Conservation (phyloP, 2,797 vertebrate genomes). For the Pyrocephalus nanus region DNA sequence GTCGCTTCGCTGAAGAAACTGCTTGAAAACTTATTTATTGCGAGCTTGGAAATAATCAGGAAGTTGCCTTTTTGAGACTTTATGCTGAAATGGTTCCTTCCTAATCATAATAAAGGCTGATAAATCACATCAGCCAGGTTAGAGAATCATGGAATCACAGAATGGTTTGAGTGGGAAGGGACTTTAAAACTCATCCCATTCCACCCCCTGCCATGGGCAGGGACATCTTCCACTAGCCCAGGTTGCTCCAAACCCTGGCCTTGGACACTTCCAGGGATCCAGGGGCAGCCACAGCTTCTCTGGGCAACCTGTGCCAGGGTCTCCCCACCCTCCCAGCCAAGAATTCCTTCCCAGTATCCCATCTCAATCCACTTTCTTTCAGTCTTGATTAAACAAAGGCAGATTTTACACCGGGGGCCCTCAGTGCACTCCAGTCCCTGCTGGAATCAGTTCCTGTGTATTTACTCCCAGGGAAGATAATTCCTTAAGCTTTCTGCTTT, state of each 20-base stretch:
- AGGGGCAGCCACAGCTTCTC: background rate
- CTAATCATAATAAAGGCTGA: background rate
- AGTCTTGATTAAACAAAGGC: background rate
- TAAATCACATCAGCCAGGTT: rapidly evolving
- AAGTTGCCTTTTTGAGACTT: background rate
- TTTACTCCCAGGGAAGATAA: background rate
- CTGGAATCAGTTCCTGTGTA: background rate
- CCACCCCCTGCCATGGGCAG: background rate
- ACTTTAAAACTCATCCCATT: too few relatives aligned
- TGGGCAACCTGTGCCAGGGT: background rate
- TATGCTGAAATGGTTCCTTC: background rate
- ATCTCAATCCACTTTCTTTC: background rate
- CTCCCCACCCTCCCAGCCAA: background rate
- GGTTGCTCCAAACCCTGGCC: background rate
- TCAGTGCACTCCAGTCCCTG: rapidly evolving
- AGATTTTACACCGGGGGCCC: background rate
- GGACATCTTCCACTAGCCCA: background rate
- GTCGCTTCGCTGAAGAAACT: background rate
- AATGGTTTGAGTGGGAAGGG: background rate
- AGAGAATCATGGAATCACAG: background rate
- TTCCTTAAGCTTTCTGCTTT: background rate
- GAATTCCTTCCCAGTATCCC: background rate
- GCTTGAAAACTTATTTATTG: background rate
- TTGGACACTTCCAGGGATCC: background rate
- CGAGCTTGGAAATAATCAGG: background rate